Percentiles rank a stretch among this genome's conserved stretches.
phyloP scores from a whole-genome alignment of 2,113 vertebrate species.

The Lethenteron camtschaticum region DNA sequence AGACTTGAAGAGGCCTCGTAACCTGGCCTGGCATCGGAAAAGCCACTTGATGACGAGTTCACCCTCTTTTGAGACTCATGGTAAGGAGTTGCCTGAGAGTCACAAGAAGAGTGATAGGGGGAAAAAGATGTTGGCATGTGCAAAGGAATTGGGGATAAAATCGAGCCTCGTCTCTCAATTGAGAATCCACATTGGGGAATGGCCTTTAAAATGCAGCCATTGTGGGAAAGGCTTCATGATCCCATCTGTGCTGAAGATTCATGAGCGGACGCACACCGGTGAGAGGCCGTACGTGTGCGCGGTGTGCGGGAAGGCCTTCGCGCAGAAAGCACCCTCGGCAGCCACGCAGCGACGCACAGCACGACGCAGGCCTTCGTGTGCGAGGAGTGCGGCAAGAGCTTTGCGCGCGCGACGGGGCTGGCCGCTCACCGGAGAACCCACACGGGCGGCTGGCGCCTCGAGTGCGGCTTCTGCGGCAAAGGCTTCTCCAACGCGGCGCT shows the following conservation, averaged over 20 bases:
- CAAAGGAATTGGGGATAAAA: neutral
- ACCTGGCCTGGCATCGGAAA: no score
- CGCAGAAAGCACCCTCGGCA: neutral
- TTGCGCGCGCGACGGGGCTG: neutral
- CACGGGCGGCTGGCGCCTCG: neutral
- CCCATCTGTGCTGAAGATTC: neutral
- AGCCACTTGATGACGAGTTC: no score
- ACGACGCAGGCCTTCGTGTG: neutral
- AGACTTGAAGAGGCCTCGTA: no score
- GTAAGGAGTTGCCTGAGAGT: no score
- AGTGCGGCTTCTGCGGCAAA: neutral
- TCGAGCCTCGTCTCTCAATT: neutral
- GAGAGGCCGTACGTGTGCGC: neutral
- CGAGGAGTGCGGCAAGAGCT: neutral
- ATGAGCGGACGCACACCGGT: neutral
- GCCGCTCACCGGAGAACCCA: neutral
- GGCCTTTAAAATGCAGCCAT: slow-evolving; percentile 5
- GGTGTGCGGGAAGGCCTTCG: neutral
- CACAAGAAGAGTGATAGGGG: no score
- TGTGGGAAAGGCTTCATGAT: slow-evolving; percentile 5
- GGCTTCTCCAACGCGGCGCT: neutral
- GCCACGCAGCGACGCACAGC: neutral
- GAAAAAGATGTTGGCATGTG: neutral
- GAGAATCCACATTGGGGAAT: neutral
- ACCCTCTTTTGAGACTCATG: no score